These are phyloP conservation scores for Phenganax stokvisi DNA, from an alignment of 92 coral and sea anemone genomes.

Conservation along the genomic window DNA sequence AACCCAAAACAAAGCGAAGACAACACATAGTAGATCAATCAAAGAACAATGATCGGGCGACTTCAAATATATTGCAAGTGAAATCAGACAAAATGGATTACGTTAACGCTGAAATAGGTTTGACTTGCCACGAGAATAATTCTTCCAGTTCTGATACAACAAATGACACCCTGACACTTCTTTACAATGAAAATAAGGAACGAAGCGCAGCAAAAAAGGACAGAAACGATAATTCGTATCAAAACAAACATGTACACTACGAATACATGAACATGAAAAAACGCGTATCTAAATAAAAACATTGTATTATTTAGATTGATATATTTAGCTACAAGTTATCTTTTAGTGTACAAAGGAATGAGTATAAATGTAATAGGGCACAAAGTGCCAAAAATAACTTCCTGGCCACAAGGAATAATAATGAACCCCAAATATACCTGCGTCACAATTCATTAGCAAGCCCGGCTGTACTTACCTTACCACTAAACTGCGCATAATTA, in stretches of 20 bases:
- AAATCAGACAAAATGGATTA: conserved; percentile 21
- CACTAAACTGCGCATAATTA: no score
- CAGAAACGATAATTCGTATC: conserved; percentile 20
- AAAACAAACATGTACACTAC: neutral
- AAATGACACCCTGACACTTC: neutral
- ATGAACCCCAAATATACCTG: no score
- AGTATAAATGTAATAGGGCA: no score
- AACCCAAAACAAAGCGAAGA: conserved; percentile 3
- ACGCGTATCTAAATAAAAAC: neutral
- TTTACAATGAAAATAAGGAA: conserved; percentile 3
- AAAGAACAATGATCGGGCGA: neutral
- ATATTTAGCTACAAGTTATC: neutral
- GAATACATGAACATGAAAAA: conserved; percentile 27
- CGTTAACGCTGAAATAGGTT: conserved; percentile 9
- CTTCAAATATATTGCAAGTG: conserved; percentile 27
- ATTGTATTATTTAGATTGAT: neutral
- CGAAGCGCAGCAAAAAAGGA: conserved; percentile 9
- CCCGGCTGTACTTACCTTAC: no score
- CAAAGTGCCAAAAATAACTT: no score
- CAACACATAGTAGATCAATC: neutral
- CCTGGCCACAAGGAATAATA: no score
- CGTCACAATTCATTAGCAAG: no score
- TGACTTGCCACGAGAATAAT: neutral
- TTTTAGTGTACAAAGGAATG: no score
- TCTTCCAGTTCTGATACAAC: neutral